phyloP scores from a whole-genome alignment of 2,113 vertebrate species.

The Melanerpes formicivorus region DNA sequence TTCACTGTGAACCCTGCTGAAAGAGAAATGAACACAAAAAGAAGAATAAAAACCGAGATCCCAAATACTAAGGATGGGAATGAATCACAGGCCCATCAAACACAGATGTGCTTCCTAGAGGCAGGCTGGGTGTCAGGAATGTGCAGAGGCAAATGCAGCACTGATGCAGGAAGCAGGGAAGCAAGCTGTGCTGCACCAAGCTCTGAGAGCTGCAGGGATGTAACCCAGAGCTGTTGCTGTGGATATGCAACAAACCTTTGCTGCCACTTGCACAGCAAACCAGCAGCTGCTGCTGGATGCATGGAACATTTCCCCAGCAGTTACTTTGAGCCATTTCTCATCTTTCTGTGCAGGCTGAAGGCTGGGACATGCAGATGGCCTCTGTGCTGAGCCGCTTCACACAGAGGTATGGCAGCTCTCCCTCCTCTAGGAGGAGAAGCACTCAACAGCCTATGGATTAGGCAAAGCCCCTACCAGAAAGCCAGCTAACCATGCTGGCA shows the following conservation, averaged over 20 bases:
- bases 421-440: neutral
- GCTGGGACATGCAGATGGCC: neutral
- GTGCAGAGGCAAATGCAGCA: neutral
- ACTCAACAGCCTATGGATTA: neutral
- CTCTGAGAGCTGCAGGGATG: neutral
- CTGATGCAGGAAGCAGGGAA: too few relatives aligned
- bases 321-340: conserved; percentile 10
- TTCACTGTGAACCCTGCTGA: neutral
- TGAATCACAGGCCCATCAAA: neutral
- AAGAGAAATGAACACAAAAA: neutral
- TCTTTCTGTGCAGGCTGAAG: neutral
- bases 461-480: neutral
- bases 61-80: neutral
- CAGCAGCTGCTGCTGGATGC: conserved; percentile 47
- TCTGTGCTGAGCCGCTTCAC: neutral
- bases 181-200: neutral
- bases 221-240: neutral
- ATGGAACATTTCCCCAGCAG: conserved; percentile 21
- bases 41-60: neutral
- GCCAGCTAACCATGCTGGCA: neutral
- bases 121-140: neutral
- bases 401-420: neutral
- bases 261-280: neutral
- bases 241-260: conserved; percentile 1
- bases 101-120: neutral